Evolutionary conservation across 2,797 vertebrate genomes (phyloP).

Genomic region (Chelonia mydas): DNA sequence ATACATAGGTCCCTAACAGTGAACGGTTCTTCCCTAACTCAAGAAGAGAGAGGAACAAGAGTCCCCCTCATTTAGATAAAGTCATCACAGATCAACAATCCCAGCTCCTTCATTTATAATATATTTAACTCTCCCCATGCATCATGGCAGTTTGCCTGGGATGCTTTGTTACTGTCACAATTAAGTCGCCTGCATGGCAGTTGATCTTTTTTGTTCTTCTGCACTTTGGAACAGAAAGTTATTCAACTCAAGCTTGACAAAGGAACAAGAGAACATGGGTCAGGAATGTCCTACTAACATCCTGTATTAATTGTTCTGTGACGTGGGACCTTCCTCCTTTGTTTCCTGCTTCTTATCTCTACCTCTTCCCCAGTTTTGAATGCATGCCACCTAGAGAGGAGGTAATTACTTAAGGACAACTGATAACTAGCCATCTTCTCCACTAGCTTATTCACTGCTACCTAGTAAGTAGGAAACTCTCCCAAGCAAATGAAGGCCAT

Average conservation of each 20-base stretch:
- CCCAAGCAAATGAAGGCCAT: not conserved
- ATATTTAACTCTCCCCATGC: not conserved
- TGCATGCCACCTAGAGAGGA: not conserved
- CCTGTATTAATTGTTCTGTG: rapidly evolving
- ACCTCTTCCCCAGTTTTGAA: not conserved
- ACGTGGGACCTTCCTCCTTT: rapidly evolving
- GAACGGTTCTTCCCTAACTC: not conserved
- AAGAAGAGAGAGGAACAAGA: not conserved
- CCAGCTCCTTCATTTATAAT: rapidly evolving
- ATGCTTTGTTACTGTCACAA: not conserved
- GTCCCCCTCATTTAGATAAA: not conserved
- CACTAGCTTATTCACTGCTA: not conserved
- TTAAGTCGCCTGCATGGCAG: rapidly evolving
- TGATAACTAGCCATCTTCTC: not conserved
- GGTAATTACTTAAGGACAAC: not conserved
- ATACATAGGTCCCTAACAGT: not conserved
- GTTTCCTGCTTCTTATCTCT: not conserved
- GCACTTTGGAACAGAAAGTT: not conserved
- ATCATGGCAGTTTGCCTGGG: not conserved
- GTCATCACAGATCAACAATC: not conserved
- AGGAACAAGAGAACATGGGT: not conserved
- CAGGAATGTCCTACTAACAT: not conserved
- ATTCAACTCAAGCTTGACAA: not conserved
- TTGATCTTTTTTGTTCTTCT: rapidly evolving
- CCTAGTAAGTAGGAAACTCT: not conserved